Percentiles rank a stretch among this genome's conserved stretches.
phyloP scores from a whole-genome alignment of 2,888 invertebrate species.

The Hydrotaea cyrtoneurina region DNA sequence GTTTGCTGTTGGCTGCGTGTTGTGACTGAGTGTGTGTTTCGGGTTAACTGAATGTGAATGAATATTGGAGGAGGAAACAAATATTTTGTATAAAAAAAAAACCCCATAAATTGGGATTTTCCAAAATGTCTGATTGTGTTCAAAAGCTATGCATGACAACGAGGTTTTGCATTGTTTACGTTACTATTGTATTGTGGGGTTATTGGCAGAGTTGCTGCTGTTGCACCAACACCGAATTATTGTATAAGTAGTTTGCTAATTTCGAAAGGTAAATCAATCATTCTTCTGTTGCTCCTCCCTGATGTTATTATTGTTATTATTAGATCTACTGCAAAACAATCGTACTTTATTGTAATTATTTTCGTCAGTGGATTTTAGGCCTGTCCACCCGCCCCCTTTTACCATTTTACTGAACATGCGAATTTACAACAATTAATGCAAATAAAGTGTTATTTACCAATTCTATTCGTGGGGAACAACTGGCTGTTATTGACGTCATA shows the following conservation, averaged over 20 bases:
- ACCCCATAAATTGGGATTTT: conserved; percentile 65
- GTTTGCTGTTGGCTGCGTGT: not conserved
- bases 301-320: not conserved
- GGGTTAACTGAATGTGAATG: not conserved
- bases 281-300: not conserved
- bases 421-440: not conserved
- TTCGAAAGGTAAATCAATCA: conserved; percentile 21
- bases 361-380: not conserved
- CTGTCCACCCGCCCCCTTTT: not conserved
- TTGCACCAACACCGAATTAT: not conserved
- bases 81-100: conserved; percentile 51
- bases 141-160: conserved; percentile 26
- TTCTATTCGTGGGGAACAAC: not conserved
- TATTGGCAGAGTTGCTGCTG: conserved; percentile 9
- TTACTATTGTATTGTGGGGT: not conserved
- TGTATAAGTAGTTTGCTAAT: conserved; percentile 20
- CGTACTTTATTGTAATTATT: not conserved
- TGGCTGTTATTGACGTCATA: not conserved
- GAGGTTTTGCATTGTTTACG: not conserved
- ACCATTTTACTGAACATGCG: not conserved
- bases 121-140: conserved; percentile 48
- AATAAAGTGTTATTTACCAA: not conserved
- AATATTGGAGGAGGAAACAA: conserved; percentile 13
- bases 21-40: conserved; percentile 16
- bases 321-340: conserved; percentile 4